Evolutionary conservation across 1,140 invertebrate genomes (phyloP), one percentile per base, ranked within the genome.

Genomic region (Matsumurasca onukii): DNA sequence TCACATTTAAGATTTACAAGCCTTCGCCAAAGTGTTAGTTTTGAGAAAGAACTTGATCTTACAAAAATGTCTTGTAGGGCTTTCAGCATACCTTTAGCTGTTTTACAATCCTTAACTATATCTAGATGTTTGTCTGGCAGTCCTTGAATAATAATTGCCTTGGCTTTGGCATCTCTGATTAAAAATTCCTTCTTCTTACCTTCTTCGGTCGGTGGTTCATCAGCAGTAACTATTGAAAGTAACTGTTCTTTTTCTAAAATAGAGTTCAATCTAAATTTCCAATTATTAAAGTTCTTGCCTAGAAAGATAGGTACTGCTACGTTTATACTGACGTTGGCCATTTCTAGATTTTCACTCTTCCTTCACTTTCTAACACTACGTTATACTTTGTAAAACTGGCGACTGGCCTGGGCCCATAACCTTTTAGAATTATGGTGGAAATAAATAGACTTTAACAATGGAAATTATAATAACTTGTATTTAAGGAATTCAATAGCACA

Each of bases 1-100:
- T 51, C n/a, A 17, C n/a, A 5, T 51, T 51, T 20, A 51, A 20
- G 49, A 22, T 51, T 5, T 20, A 17, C 24, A 20, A 51, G n/a
- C 24, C 24, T 51, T 22, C 24, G 17, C 49, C n/a, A 51, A 17
- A 51, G n/a, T 20, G 49, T 51, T 22, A 51, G 49, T 22, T 51
- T 51, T 17, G 49, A 51, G n/a, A 51, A 51, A 51, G 49, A 51
- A 51, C 49, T 51, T 12, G 49, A 51, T 51, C 49, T 20, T 51
- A 51, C n/a, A 51, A 3, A 51, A 17, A 51, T 22, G 24, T 51
- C 24, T 51, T 51, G 49, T 12, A 51, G n/a, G 3, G 49, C 3
- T 51, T 51, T n/a, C 24, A 20, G 24, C 49, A 51, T 51, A 51
- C 49, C n/a, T 51, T 20, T 51, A 20, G 49, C 49, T 5, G 3